phyloP scores from a whole-genome alignment of 1,140 invertebrate genomes.

The Zaprionus ghesquierei region DNA sequence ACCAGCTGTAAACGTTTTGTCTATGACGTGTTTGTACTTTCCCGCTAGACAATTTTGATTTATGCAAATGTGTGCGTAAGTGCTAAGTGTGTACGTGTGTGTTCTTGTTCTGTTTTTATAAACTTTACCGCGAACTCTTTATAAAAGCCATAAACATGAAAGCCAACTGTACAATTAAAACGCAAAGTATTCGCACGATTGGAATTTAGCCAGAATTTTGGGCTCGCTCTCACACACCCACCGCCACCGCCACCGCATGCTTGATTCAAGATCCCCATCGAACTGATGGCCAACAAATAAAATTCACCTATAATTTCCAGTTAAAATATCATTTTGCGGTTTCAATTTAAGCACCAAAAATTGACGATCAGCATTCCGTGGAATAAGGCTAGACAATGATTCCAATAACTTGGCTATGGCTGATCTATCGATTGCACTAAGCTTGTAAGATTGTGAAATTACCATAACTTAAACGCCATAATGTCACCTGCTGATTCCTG shows the following conservation, averaged over 20 bases:
- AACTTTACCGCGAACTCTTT: slow-evolving; percentile 58
- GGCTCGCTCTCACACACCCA: slow-evolving; percentile 19
- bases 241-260: background rate
- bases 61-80: background rate
- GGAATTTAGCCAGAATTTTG: slow-evolving; percentile 47
- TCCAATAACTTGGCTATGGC: background rate
- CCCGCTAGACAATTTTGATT: slow-evolving; percentile 35
- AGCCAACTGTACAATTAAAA: slow-evolving; percentile 54
- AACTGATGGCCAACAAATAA: slow-evolving; percentile 28
- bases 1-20: background rate
- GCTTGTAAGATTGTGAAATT: background rate
- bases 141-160: slow-evolving; percentile 36
- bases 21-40: slow-evolving; percentile 53
- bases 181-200: slow-evolving; percentile 41
- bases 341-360: slow-evolving; percentile 60
- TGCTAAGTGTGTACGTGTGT: slow-evolving; percentile 19
- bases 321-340: slow-evolving; percentile 35
- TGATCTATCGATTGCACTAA: background rate
- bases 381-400: slow-evolving; percentile 34
- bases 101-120: slow-evolving; percentile 52
- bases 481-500: too few species aligned
- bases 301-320: slow-evolving; percentile 47
- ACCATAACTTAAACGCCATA: too few species aligned
- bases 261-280: background rate
- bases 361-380: slow-evolving; percentile 32